These are phyloP conservation scores for Nysson spinosus DNA, from an alignment of 2,888 invertebrate genomes.

Conservation along the genomic window DNA sequence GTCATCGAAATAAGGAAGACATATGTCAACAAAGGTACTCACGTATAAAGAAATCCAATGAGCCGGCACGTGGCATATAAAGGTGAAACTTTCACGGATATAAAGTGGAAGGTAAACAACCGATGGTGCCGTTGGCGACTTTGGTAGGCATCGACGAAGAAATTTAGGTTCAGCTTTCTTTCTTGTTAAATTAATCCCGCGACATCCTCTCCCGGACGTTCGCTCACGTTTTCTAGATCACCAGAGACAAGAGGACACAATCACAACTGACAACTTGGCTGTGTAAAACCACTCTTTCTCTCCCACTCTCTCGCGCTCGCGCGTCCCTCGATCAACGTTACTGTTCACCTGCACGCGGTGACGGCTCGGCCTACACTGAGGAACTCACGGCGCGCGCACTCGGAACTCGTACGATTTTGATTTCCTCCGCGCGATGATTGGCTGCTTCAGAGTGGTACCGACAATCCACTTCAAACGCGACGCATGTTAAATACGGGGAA, in stretches of 20 bases:
- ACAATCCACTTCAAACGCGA: neutral
- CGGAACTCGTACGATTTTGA: neutral
- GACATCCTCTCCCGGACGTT: slow-evolving; percentile 12
- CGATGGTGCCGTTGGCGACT: too few species aligned
- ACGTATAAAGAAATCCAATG: neutral
- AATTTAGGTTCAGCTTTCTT: neutral
- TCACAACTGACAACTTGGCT: neutral
- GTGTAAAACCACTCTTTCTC: neutral
- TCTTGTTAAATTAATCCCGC: neutral
- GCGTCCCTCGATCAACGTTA: neutral
- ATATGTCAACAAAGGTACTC: neutral
- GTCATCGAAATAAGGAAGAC: neutral
- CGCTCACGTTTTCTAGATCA: slow-evolving; percentile 37
- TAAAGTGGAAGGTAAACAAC: neutral
- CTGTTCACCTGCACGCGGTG: neutral
- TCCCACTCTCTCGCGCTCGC: neutral
- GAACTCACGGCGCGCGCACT: neutral
- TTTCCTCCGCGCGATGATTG: neutral
- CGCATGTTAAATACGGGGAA: neutral
- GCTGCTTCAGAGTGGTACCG: neutral
- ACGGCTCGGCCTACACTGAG: slow-evolving; percentile 1
- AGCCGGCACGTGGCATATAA: neutral
- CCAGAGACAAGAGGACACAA: slow-evolving; percentile 2
- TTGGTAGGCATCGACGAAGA: neutral
- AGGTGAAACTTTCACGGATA: neutral